Base-by-base conservation (phyloP, 2,113 vertebrate genomes). In the Gila orcuttii region DNA sequence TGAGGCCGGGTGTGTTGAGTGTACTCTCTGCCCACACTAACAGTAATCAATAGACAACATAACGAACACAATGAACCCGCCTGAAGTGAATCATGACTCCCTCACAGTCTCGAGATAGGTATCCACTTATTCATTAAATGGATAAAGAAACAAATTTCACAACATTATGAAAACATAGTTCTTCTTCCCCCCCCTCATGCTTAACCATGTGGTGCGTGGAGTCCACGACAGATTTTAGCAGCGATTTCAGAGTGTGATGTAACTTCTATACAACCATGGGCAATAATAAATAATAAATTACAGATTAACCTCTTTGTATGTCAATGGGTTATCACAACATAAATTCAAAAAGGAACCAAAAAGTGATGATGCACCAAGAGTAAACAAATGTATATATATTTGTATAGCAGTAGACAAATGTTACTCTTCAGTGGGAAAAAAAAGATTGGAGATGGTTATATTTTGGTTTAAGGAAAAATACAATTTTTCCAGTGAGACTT, bases 31-130 rank as follows among this genome's bases (percentile, higher is more conserved):
- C 82, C 33, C 82, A 73, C 82, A 83, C 66, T 57, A 83, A 39
- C 66, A 57, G 57, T 80, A 86, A 80, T 88, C 82, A 86, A 68
- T 64, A 28, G 33, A 33, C 45, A 79, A 79, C 76, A 86, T 73
- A 83, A 86, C 42, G 13, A 84, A 68, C 42, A 33, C 23, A 25
- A 80, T 79, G 74, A 47, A 52, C 64, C 36, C 23, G 23, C 47
- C 74, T 79, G 45, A 82, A 84, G 81, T 85, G 79, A 52, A 55
- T 80, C 62, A 39, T 42, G 42, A 80, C 75, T 69, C 21, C 79
- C 79, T 69, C 45, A 36, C 60, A 69, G 31, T 57, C 81, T 78
- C 59, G 9, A 33, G 15, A 13, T 31, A 59, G 81, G 71, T n/a
- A 47, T 55, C 31, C 75, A 84, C 74, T 57, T 83, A 83, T 83